Evolutionary conservation across 1,140 invertebrate genomes (phyloP).

Genomic region (Cydia fagiglandana): DNA sequence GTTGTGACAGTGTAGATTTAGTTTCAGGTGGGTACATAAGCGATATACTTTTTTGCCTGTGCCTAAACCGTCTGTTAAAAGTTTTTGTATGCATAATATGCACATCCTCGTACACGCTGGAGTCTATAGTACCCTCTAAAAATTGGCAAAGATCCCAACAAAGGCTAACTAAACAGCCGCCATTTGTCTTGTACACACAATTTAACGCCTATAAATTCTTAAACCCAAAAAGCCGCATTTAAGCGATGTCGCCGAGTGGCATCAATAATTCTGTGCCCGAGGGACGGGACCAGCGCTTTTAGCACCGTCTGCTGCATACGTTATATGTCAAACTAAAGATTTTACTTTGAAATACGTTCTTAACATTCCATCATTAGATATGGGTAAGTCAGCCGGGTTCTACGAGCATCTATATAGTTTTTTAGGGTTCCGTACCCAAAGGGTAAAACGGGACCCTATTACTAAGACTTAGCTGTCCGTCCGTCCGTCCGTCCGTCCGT

Average conservation of each 20-base stretch:
- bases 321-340: neutral
- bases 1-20: too few species aligned
- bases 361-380: too few species aligned
- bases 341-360: neutral
- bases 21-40: too few species aligned
- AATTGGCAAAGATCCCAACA: too few species aligned
- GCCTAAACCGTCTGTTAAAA: too few species aligned
- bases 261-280: neutral
- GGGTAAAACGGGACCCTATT: too few species aligned
- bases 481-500: too few species aligned
- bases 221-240: constrained; percentile 10
- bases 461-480: too few species aligned
- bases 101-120: neutral
- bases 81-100: neutral
- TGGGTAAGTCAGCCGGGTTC: too few species aligned
- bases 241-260: constrained; percentile 15
- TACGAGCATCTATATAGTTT: too few species aligned
- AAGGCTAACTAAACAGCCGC: neutral
- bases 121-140: too few species aligned
- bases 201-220: constrained; percentile 11
- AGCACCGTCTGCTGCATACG: constrained; percentile 5
- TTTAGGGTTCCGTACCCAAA: too few species aligned
- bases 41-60: neutral
- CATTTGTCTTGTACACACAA: constrained; percentile 16
- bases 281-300: neutral